These are phyloP conservation scores for Entomyzon cyanotis DNA, from an alignment of 2,113 vertebrate species.

Conservation along the genomic window DNA sequence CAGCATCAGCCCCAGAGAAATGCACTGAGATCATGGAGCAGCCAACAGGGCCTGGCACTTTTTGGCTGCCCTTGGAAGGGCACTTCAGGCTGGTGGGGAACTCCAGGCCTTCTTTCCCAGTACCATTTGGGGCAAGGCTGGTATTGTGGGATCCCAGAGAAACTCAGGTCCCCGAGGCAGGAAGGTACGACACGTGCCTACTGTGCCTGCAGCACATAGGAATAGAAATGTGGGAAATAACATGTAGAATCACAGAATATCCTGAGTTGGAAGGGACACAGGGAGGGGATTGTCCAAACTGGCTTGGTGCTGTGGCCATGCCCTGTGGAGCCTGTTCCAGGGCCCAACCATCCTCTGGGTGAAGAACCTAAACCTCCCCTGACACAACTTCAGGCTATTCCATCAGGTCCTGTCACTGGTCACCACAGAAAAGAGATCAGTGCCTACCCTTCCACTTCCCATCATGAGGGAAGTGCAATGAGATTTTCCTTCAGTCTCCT, in stretches of 20 bases:
- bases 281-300: neutral
- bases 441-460: neutral
- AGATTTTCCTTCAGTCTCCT: neutral
- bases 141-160: accelerated
- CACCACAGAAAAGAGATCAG: neutral
- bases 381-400: neutral
- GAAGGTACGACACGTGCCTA: neutral
- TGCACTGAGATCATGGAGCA: neutral
- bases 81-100: too few relatives aligned
- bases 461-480: accelerated
- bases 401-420: neutral
- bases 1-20: neutral
- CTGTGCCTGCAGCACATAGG: neutral
- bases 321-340: neutral
- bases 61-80: too few relatives aligned
- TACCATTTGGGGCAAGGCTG: neutral
- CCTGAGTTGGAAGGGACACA: neutral
- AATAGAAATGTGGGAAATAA: neutral
- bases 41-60: accelerated
- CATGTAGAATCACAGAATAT: neutral
- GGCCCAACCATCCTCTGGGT: neutral
- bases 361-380: neutral
- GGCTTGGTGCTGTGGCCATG: neutral
- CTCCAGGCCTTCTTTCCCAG: neutral
- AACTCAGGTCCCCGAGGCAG: neutral